Percentiles rank a stretch among this genome's conserved stretches.
phyloP scores from a whole-genome alignment of 1,140 invertebrate species.

The Drosophila truncata region DNA sequence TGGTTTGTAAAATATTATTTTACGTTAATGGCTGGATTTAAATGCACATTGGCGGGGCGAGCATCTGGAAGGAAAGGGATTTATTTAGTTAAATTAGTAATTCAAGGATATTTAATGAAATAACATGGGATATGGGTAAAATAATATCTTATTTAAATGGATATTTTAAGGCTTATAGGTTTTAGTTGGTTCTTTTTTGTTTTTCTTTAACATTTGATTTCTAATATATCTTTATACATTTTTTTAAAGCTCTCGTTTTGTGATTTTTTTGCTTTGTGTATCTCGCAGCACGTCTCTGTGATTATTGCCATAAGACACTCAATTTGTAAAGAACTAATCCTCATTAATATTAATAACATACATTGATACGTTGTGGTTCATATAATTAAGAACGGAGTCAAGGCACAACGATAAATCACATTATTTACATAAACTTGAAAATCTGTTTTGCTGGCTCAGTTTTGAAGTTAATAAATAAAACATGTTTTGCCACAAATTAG shows the following conservation, averaged over 20 bases:
- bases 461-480: constrained; percentile 13
- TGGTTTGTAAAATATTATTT: neutral
- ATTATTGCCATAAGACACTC: constrained; percentile 1
- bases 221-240: neutral
- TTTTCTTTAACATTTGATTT: neutral
- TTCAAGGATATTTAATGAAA: no score
- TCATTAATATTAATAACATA: constrained; percentile 9
- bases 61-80: constrained; percentile 40
- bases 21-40: constrained; percentile 20
- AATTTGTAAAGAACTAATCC: neutral
- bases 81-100: no score
- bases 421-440: constrained; percentile 12
- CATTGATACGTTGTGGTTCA: neutral
- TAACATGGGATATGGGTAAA: neutral
- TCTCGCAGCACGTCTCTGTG: neutral
- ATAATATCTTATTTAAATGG: no score
- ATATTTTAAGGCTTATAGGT: no score
- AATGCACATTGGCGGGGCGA: constrained; percentile 29
- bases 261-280: neutral
- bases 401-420: constrained; percentile 4
- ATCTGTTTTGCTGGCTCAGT: neutral
- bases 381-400: constrained; percentile 21
- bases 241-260: neutral
- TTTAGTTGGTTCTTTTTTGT: no score
- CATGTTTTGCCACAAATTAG: neutral